Conservation (phyloP, 2,888 invertebrate species). For the Aplocera efformata region DNA sequence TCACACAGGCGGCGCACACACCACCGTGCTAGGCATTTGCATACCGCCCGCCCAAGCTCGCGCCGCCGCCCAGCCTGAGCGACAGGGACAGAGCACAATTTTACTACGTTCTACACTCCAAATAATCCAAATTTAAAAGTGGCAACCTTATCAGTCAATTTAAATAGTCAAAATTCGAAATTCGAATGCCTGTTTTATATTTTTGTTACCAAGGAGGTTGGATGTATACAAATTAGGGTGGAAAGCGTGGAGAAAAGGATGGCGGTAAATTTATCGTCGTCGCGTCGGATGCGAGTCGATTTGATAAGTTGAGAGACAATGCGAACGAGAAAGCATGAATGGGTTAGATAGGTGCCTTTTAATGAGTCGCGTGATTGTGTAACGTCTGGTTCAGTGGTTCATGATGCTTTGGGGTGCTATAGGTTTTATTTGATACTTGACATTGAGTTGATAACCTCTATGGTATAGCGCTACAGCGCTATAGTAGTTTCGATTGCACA, state of each 20-base stretch:
- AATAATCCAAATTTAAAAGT: conserved; percentile 31
- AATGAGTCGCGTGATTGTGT: conserved; percentile 55
- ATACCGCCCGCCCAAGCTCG: conserved; percentile 80
- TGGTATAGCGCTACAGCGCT: too few species aligned
- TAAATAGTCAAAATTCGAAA: conserved; percentile 19
- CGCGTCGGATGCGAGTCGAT: conserved; percentile 54
- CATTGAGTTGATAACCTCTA: too few species aligned
- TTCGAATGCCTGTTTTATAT: conserved; percentile 17
- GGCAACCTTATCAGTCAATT: conserved; percentile 22
- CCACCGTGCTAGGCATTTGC: conserved; percentile 76
- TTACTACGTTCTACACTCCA: conserved; percentile 53
- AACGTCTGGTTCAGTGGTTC: conserved; percentile 29
- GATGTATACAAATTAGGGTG: conserved; percentile 48
- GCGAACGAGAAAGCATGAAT: conserved; percentile 65
- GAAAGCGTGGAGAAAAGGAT: conserved; percentile 66
- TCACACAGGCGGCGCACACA: conserved; percentile 66
- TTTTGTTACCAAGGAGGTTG: conserved; percentile 11
- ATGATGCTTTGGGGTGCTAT: conserved; percentile 7
- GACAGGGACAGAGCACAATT: conserved; percentile 68
- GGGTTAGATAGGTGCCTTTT: conserved; percentile 58
- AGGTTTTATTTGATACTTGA: neutral
- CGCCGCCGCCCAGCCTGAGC: conserved; percentile 75
- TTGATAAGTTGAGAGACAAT: conserved; percentile 63
- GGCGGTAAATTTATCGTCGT: conserved; percentile 75
- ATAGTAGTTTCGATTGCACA: too few species aligned